These are phyloP conservation scores for Coreoperca whiteheadi DNA, from an alignment of 2,113 vertebrate genomes.

Conservation along the genomic window DNA sequence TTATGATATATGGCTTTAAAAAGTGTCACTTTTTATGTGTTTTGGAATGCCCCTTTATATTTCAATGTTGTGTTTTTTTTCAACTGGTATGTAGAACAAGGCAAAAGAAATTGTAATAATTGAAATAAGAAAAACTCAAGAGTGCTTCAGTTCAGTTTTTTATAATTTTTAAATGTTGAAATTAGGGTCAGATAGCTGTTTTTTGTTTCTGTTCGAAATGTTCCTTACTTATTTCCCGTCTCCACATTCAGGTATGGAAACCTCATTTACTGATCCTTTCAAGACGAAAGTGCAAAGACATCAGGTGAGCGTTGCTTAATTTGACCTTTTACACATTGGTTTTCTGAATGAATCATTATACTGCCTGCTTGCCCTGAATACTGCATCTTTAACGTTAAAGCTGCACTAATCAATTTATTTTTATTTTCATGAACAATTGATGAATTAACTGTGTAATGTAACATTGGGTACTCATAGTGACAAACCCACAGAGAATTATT, in stretches of 20 bases:
- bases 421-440: not conserved
- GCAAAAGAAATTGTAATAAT: not conserved
- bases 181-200: not conserved
- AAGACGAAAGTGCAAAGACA: conserved; percentile 6
- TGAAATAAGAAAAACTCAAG: not conserved
- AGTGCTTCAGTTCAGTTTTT: not conserved
- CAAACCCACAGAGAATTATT: not conserved
- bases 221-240: not conserved
- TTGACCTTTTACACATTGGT: not conserved
- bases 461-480: not conserved
- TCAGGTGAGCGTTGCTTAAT: conserved; percentile 47
- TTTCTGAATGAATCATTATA: not conserved
- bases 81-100: no score
- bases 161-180: not conserved
- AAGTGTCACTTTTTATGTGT: no score
- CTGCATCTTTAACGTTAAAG: not conserved
- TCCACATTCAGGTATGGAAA: conserved; percentile 22
- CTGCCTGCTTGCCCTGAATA: not conserved
- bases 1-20: no score
- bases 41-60: no score
- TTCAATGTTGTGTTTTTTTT: no score
- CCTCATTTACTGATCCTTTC: not conserved
- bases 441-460: not conserved
- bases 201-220: not conserved
- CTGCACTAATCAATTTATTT: not conserved